Percentiles rank a stretch among this genome's conserved stretches.
Conservation (phyloP, 2,113 vertebrate genomes). For the Zosterops japonicus region DNA sequence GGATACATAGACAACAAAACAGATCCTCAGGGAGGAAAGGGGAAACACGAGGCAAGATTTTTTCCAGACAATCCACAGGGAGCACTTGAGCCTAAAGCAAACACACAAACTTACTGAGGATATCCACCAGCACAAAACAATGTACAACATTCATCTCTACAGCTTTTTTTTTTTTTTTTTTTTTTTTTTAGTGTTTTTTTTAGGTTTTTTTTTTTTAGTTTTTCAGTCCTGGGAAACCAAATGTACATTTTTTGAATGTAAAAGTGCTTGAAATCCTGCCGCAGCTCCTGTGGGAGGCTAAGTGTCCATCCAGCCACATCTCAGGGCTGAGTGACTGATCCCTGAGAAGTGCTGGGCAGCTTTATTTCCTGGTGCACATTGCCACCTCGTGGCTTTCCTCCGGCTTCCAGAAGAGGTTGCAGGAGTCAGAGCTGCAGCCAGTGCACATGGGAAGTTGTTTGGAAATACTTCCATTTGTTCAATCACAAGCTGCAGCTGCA, state of each 20-base stretch:
- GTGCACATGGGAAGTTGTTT: not conserved
- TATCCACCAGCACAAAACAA: not conserved
- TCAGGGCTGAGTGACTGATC: not conserved
- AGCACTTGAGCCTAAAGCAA: not conserved
- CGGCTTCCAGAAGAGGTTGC: not conserved
- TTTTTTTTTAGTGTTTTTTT: too few relatives aligned
- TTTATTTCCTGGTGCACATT: slow-evolving; percentile 67
- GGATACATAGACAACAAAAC: not conserved
- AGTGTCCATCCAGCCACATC: not conserved
- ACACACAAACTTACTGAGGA: not conserved
- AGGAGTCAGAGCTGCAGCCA: not conserved
- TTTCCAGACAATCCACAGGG: not conserved
- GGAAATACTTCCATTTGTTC: not conserved
- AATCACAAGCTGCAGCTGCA: not conserved
- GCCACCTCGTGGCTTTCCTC: slow-evolving; percentile 69
- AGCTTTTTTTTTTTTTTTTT: too few relatives aligned
- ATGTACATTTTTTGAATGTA: rapidly evolving
- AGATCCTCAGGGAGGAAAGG: not conserved
- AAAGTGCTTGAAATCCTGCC: not conserved
- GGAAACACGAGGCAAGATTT: rapidly evolving
- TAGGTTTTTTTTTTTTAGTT: too few relatives aligned
- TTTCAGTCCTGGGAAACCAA: not conserved
- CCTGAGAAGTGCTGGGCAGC: rapidly evolving
- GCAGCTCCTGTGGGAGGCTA: not conserved
- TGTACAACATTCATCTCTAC: not conserved